Evolutionary conservation across 64 coral and sea anemone genomes (phyloP).

Genomic region (Acropora tenuis): DNA sequence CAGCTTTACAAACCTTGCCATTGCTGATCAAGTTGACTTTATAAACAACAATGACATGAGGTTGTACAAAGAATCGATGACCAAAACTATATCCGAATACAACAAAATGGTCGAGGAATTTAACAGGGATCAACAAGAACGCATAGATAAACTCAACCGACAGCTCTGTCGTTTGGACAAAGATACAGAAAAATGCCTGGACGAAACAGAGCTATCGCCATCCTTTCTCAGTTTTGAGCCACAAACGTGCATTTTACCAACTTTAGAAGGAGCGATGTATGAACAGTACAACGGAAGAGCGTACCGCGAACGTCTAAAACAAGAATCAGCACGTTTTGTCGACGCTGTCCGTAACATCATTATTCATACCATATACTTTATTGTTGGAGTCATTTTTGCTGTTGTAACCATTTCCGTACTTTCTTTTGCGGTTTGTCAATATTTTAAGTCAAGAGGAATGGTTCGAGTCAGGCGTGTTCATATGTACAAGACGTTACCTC

Average conservation of each 20-base stretch:
- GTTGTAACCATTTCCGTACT: constrained; percentile 29
- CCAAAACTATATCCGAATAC: constrained; percentile 25
- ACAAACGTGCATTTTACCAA: constrained; percentile 67
- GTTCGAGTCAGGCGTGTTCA: constrained; percentile 68
- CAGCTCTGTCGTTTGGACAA: constrained; percentile 62
- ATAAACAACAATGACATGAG: constrained; percentile 74
- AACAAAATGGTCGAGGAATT: constrained; percentile 47
- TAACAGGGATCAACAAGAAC: constrained; percentile 45
- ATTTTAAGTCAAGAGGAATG: constrained; percentile 84
- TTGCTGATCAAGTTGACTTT: constrained; percentile 63
- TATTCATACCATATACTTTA: constrained; percentile 77
- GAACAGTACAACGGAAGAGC: constrained; percentile 55
- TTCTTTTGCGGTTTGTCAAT: constrained; percentile 40
- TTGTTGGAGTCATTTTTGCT: constrained; percentile 33
- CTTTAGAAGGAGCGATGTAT: constrained; percentile 27
- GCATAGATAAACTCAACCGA: constrained; percentile 46
- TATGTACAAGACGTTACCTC: constrained; percentile 70
- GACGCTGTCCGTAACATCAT: constrained; percentile 80
- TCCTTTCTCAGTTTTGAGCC: constrained; percentile 37
- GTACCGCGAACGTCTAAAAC: constrained; percentile 67
- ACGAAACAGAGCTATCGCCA: background rate
- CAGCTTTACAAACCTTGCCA: constrained; percentile 68
- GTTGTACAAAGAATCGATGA: constrained; percentile 64
- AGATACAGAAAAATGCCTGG: constrained; percentile 5
- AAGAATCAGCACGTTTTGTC: constrained; percentile 75